Percentiles rank a stretch among this genome's conserved stretches.
These are phyloP conservation scores for Ochotona princeps DNA, from an alignment of 2,113 vertebrate genomes.

Conservation along the genomic window DNA sequence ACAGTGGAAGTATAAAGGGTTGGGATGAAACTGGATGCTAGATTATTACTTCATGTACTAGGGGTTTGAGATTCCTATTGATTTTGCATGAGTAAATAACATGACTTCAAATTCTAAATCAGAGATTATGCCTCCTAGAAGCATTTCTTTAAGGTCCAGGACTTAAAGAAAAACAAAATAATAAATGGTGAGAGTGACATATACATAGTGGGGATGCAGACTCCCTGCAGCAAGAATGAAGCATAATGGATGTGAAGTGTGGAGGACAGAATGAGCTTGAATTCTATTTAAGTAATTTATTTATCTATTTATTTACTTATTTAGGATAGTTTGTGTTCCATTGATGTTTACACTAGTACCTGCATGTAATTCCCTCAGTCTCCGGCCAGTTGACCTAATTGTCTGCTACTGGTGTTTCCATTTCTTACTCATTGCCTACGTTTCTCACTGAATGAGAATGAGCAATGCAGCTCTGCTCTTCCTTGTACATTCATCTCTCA, in stretches of 20 bases:
- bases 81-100: background rate
- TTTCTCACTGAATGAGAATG: background rate
- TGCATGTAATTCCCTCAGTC: background rate
- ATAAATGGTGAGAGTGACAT: background rate
- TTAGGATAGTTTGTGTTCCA: background rate
- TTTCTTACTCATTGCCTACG: background rate
- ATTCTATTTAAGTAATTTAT: no score
- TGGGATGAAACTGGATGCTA: background rate
- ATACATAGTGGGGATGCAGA: background rate
- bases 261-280: background rate
- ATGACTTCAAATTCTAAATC: background rate
- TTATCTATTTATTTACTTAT: no score
- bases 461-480: background rate
- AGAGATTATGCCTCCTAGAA: background rate
- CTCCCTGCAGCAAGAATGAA: background rate
- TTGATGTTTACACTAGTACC: background rate
- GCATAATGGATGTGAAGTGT: background rate
- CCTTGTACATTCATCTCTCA: background rate
- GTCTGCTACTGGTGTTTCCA: background rate
- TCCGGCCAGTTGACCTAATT: background rate
- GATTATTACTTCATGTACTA: background rate
- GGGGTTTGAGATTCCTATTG: background rate
- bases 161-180: background rate
- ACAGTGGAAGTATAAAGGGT: background rate
- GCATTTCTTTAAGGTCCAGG: background rate